These are phyloP conservation scores for Hydrozoanthus tunicans DNA, from an alignment of 64 coral and sea anemone species.

Conservation along the genomic window DNA sequence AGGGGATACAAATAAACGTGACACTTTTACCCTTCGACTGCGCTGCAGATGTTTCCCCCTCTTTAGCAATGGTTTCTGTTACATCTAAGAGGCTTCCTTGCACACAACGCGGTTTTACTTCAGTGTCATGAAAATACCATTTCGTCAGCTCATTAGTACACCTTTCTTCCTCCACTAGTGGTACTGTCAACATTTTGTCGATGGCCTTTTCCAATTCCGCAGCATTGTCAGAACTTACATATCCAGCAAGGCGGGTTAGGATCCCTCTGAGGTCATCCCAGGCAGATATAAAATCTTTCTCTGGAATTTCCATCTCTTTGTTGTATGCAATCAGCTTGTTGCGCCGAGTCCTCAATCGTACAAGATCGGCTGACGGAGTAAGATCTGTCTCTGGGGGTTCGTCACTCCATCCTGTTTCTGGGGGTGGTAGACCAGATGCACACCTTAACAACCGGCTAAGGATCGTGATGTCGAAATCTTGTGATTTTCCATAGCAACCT, in stretches of 20 bases:
- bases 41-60: neutral
- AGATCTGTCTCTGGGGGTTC: neutral
- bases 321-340: slow-evolving; percentile 14
- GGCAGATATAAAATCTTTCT: neutral
- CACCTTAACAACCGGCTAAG: neutral
- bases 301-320: slow-evolving; percentile 2
- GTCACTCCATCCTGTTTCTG: neutral
- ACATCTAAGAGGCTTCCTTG: neutral
- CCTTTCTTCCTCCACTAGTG: slow-evolving; percentile 22
- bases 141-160: neutral
- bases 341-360: slow-evolving; percentile 10
- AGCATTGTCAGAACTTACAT: neutral
- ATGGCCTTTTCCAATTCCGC: slow-evolving; percentile 13
- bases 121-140: slow-evolving; percentile 1
- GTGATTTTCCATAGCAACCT: slow-evolving; percentile 32
- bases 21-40: slow-evolving; percentile 12
- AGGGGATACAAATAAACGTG: too few species aligned
- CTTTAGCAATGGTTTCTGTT: neutral
- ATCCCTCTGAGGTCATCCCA: slow-evolving; percentile 2
- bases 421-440: neutral
- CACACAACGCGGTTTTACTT: neutral
- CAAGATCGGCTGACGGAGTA: neutral
- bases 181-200: slow-evolving; percentile 17
- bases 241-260: slow-evolving; percentile 17
- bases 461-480: slow-evolving; percentile 29